Conservation (phyloP, 2,113 vertebrate genomes). For the Callocephalon fimbriatum region DNA sequence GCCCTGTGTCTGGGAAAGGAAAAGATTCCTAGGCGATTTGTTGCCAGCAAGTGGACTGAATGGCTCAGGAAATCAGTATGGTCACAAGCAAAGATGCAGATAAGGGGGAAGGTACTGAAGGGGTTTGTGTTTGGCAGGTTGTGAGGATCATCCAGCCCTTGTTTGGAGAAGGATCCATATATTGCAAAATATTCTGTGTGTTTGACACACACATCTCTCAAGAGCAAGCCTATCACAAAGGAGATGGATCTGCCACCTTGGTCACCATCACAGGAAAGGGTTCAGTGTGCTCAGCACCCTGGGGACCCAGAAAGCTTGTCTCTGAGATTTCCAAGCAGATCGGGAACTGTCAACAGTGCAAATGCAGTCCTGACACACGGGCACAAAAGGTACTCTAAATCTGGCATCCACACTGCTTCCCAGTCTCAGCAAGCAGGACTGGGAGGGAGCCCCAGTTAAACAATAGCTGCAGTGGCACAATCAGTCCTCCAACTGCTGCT, state of each 20-base stretch:
- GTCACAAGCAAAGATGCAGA: background rate
- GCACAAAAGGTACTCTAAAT: background rate
- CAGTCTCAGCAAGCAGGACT: background rate
- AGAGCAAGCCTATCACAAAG: background rate
- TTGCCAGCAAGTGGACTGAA: background rate
- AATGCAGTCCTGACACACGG: background rate
- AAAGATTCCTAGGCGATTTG: background rate
- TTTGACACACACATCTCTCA: background rate
- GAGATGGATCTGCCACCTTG: background rate
- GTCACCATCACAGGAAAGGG: background rate
- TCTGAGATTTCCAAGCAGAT: background rate
- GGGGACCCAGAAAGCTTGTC: background rate
- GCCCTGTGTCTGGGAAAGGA: background rate
- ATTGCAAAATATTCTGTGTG: background rate
- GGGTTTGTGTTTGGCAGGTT: background rate
- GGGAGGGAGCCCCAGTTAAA: background rate
- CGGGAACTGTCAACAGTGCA: background rate
- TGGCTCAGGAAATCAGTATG: accelerated
- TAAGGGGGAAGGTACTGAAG: background rate
- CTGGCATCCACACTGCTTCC: background rate
- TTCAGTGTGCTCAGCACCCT: background rate
- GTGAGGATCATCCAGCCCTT: background rate
- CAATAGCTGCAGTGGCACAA: background rate
- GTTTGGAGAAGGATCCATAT: background rate
- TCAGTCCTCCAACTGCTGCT: background rate